Evolutionary conservation across 2,113 vertebrate species (phyloP).

Genomic region (Eclectus roratus): DNA sequence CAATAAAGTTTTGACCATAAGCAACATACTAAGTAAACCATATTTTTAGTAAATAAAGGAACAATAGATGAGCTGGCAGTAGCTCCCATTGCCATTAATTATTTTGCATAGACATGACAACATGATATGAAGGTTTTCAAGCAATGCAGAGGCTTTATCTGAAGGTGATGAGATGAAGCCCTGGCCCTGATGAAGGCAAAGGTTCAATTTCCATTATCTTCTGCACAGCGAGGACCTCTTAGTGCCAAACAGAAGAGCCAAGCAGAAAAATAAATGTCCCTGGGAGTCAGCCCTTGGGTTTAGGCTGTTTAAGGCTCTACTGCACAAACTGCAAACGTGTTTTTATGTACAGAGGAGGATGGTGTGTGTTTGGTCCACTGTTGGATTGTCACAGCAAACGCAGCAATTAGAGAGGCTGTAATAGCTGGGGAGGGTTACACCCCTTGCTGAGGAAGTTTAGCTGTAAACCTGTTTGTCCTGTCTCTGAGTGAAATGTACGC

Average conservation of each 20-base stretch:
- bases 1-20: background rate
- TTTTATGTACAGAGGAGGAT: background rate
- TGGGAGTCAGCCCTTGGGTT: background rate
- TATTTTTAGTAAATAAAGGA: background rate
- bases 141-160: background rate
- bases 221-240: background rate
- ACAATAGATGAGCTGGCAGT: background rate
- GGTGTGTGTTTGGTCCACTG: background rate
- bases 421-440: conserved; percentile 15
- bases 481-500: background rate
- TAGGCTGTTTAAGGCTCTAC: background rate
- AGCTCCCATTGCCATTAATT: background rate
- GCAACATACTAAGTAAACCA: background rate
- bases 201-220: background rate
- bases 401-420: conserved; percentile 36
- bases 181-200: background rate
- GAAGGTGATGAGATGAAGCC: background rate
- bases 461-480: conserved; percentile 44
- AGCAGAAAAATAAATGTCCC: background rate
- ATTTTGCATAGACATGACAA: background rate
- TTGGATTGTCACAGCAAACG: conserved; percentile 8
- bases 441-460: conserved; percentile 34
- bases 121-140: background rate
- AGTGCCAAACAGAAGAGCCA: background rate
- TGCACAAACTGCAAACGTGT: background rate